phyloP scores from a whole-genome alignment of 35 echinoderm and acorn worm genomes.

The Antedon bifida region DNA sequence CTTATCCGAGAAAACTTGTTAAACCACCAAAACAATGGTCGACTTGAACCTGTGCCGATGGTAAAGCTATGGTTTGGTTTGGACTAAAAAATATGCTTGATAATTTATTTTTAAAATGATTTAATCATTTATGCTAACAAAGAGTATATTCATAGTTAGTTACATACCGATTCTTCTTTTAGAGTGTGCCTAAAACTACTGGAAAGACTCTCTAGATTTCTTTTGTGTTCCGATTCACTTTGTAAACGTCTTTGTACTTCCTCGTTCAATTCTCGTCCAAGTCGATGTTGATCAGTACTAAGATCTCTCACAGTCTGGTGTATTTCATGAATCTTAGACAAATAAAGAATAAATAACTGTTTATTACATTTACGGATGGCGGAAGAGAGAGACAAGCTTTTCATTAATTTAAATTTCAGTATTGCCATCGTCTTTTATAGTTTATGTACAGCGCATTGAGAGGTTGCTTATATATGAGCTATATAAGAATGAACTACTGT shows the following conservation, averaged over 20 bases:
- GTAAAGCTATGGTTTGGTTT: no score
- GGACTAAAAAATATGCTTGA: no score
- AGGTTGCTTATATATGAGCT: no score
- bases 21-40: no score
- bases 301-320: slow-evolving; percentile 54
- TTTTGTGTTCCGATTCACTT: slow-evolving; percentile 23
- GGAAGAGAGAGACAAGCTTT: no score
- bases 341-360: not conserved
- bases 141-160: no score
- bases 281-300: slow-evolving; percentile 36
- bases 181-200: slow-evolving; percentile 19
- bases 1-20: no score
- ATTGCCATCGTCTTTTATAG: not conserved
- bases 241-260: slow-evolving; percentile 34
- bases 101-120: no score
- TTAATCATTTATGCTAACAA: no score
- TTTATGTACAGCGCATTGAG: not conserved
- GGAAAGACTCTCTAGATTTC: slow-evolving; percentile 1
- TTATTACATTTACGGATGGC: no score
- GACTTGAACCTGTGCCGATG: no score
- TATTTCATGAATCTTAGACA: slow-evolving; percentile 39
- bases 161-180: not conserved
- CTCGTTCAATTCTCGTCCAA: slow-evolving; percentile 30
- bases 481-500: no score
- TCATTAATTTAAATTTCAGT: not conserved